Evolutionary conservation across 2,888 invertebrate genomes (phyloP).

Genomic region (Dicycla oo): DNA sequence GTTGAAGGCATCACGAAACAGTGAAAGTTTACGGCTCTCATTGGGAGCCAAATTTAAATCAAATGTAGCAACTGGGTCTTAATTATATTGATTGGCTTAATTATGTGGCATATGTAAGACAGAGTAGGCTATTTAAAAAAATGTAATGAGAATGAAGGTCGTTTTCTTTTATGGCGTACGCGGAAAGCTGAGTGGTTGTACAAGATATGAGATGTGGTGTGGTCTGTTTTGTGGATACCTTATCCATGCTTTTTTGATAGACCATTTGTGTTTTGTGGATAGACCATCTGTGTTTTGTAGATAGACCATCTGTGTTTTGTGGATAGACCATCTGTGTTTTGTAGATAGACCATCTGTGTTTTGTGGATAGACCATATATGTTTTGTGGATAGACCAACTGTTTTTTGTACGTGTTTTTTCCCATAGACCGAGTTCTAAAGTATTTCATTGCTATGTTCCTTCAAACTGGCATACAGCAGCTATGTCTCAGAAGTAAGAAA

Average conservation of each 20-base stretch:
- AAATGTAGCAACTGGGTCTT: slow-evolving; percentile 55
- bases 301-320: too few species aligned
- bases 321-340: too few species aligned
- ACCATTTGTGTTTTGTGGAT: too few species aligned
- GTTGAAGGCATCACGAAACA: slow-evolving; percentile 56
- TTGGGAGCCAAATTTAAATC: slow-evolving; percentile 59
- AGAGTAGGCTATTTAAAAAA: too few species aligned
- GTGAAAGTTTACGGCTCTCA: slow-evolving; percentile 62
- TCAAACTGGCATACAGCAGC: not conserved
- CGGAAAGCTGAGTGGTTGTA: slow-evolving; percentile 43
- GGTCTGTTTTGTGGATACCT: too few species aligned
- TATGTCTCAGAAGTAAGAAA: not conserved
- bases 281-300: too few species aligned
- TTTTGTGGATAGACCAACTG: too few species aligned
- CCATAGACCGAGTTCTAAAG: not conserved
- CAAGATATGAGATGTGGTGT: too few species aligned
- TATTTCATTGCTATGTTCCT: not conserved
- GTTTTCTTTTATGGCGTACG: slow-evolving; percentile 49
- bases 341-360: too few species aligned
- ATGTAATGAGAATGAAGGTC: slow-evolving; percentile 47
- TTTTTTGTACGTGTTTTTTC: too few species aligned
- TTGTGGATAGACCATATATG: too few species aligned
- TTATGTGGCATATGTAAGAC: slow-evolving; percentile 62
- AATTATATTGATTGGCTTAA: slow-evolving; percentile 64
- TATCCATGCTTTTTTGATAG: too few species aligned